These are phyloP conservation scores for Ctenomys sociabilis DNA, from an alignment of 2,113 vertebrate species.

Conservation along the genomic window DNA sequence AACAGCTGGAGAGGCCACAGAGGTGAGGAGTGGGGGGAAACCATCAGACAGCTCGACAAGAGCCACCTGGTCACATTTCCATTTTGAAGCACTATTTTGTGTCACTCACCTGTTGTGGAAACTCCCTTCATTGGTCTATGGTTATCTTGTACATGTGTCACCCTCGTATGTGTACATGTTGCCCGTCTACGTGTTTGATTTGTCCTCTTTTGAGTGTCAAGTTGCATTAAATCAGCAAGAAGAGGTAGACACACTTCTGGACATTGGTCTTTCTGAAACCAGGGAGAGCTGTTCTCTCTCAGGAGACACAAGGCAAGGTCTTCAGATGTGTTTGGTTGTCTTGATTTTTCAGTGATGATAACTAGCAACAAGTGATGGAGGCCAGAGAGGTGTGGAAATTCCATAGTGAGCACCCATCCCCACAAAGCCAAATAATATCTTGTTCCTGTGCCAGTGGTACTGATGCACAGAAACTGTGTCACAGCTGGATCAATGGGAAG, in stretches of 20 bases:
- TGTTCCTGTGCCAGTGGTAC: fast-evolving
- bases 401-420: background rate
- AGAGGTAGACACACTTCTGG: background rate
- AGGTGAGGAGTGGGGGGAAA: background rate
- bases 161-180: too few species aligned
- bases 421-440: too few species aligned
- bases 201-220: background rate
- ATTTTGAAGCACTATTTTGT: background rate
- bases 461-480: background rate
- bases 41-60: background rate
- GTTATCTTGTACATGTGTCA: background rate
- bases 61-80: background rate
- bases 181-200: too few species aligned
- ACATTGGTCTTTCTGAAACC: background rate
- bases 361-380: background rate
- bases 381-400: background rate
- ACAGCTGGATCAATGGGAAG: background rate
- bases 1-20: fast-evolving
- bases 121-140: too few species aligned
- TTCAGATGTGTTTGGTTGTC: background rate
- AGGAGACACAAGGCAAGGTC: background rate
- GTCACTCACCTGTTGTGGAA: background rate
- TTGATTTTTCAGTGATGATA: too few species aligned
- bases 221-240: background rate
- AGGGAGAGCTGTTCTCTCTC: background rate